Evolutionary conservation across 2,797 vertebrate species (phyloP).

Genomic region (Nothura maculosa): DNA sequence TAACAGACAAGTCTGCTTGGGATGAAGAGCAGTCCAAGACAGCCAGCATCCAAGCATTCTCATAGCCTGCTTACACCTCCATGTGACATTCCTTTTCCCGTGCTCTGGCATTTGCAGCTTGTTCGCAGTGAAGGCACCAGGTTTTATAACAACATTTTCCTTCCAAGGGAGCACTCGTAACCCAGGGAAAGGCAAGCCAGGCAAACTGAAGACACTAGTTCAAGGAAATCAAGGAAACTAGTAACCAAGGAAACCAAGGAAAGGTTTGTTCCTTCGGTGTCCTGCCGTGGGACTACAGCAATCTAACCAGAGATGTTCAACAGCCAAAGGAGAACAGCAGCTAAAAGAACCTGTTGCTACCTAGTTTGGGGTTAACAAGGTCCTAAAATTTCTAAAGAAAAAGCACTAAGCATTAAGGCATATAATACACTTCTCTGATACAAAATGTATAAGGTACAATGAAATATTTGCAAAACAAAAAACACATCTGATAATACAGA

Average conservation of each 20-base stretch:
- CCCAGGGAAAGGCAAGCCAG: background rate
- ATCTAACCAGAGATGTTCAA: background rate
- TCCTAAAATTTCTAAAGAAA: background rate
- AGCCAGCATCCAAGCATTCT: background rate
- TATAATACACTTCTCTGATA: no score
- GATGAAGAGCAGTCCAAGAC: background rate
- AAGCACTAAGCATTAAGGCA: background rate
- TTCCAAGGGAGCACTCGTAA: background rate
- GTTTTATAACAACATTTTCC: background rate
- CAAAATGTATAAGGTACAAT: background rate
- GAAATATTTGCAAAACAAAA: background rate
- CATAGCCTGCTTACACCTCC: rapidly evolving
- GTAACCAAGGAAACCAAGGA: no score
- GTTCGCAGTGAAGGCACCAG: background rate
- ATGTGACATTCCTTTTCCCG: background rate
- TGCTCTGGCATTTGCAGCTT: background rate
- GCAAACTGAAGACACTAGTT: background rate
- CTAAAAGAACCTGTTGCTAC: background rate
- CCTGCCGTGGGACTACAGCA: background rate
- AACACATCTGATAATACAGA: background rate
- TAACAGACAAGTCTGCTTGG: rapidly evolving
- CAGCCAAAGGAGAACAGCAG: background rate
- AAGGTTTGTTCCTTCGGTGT: background rate
- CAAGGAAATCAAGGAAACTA: no score
- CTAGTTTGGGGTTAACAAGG: background rate